Evolutionary conservation across 2,888 invertebrate genomes (phyloP).

Genomic region (Orthosia gothica): DNA sequence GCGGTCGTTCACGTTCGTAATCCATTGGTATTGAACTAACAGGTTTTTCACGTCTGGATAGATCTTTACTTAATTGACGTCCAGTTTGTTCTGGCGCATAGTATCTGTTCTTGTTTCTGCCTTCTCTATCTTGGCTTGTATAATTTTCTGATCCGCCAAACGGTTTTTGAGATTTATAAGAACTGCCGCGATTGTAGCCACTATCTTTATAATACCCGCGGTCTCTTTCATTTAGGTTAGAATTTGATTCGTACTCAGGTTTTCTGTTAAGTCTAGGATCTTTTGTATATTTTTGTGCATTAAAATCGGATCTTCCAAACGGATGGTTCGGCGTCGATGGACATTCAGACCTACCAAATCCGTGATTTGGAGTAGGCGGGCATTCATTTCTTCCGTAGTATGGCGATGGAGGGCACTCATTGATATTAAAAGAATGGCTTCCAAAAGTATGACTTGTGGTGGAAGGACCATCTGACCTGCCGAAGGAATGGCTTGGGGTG

Average conservation of each 20-base stretch:
- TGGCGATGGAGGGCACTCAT: constrained; percentile 70
- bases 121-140: constrained; percentile 73
- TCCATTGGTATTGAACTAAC: constrained; percentile 51
- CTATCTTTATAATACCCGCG: constrained; percentile 75
- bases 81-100: constrained; percentile 47
- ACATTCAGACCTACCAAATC: constrained; percentile 66
- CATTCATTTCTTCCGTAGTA: constrained; percentile 70
- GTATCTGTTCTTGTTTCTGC: constrained; percentile 69
- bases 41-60: constrained; percentile 40
- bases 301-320: constrained; percentile 64
- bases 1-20: constrained; percentile 52
- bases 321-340: constrained; percentile 49
- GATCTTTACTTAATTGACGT: constrained; percentile 55
- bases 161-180: constrained; percentile 69
- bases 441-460: constrained; percentile 74
- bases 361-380: constrained; percentile 64
- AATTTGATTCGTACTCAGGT: constrained; percentile 75
- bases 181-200: constrained; percentile 59
- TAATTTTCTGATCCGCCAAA: constrained; percentile 67
- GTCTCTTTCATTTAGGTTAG: constrained; percentile 75
- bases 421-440: constrained; percentile 61
- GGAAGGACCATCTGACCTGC: constrained; percentile 72
- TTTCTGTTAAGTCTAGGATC: constrained; percentile 83
- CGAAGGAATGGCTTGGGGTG: constrained; percentile 70
- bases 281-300: constrained; percentile 69